phyloP scores from a whole-genome alignment of 2,888 invertebrate genomes.

The Trissolcus brochymenae region DNA sequence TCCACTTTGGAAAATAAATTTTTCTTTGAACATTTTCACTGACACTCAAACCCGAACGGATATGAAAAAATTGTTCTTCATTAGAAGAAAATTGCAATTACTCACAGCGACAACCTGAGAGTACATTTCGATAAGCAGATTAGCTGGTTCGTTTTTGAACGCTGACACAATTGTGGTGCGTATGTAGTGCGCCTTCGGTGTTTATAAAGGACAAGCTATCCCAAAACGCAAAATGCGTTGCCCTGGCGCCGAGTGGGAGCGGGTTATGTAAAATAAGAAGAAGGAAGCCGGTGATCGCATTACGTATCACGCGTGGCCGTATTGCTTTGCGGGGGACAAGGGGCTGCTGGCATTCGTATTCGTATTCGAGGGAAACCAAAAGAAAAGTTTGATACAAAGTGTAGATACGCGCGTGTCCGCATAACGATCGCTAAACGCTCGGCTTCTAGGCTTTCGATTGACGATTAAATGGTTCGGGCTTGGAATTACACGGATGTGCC shows the following conservation, averaged over 20 bases:
- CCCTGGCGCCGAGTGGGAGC: constrained; percentile 64
- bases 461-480: constrained; percentile 31
- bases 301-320: constrained; percentile 61
- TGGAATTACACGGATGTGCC: constrained; percentile 9
- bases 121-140: constrained; percentile 63
- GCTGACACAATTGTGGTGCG: constrained; percentile 71
- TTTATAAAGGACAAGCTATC: constrained; percentile 73
- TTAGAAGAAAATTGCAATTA: constrained; percentile 52
- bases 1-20: constrained; percentile 3
- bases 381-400: constrained; percentile 45
- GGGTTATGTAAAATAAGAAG: constrained; percentile 68
- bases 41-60: constrained; percentile 18
- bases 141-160: constrained; percentile 62
- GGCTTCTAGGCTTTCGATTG: constrained; percentile 28
- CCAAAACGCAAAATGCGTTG: constrained; percentile 68
- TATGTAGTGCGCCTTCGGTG: constrained; percentile 66
- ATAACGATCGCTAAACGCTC: constrained; percentile 24
- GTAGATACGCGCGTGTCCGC: constrained; percentile 36
- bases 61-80: background rate
- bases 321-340: constrained; percentile 31
- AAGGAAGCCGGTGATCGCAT: constrained; percentile 67
- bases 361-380: constrained; percentile 48
- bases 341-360: constrained; percentile 39
- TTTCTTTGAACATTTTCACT: constrained; percentile 9
- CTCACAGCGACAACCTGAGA: constrained; percentile 70